phyloP scores from a whole-genome alignment of 2,888 invertebrate genomes.

The Polydesmus complanatus region DNA sequence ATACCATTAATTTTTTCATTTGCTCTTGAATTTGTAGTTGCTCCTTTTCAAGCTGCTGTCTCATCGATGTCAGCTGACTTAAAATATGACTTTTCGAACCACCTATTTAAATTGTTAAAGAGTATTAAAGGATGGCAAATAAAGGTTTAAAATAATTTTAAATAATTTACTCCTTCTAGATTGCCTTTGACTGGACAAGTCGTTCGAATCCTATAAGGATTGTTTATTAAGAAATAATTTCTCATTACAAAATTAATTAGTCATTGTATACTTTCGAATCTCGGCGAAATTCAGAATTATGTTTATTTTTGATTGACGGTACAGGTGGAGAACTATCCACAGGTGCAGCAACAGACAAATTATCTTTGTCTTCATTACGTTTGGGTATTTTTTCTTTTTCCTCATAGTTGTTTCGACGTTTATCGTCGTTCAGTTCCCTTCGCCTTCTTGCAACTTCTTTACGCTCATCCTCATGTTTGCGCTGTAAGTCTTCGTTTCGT shows the following conservation, averaged over 20 bases:
- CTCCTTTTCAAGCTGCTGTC: conserved; percentile 16
- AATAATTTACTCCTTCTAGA: no score
- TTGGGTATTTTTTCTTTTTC: not conserved
- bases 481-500: conserved; percentile 12
- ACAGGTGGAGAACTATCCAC: not conserved
- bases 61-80: conserved; percentile 15
- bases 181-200: no score
- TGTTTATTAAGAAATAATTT: not conserved
- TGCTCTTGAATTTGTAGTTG: conserved; percentile 15
- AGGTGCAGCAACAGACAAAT: not conserved
- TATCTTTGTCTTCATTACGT: not conserved
- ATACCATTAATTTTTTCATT: conserved; percentile 8
- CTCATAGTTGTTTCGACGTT: conserved; percentile 3
- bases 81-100: conserved; percentile 12
- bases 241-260: not conserved
- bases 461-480: conserved; percentile 8
- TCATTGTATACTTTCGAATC: not conserved
- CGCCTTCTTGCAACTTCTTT: conserved; percentile 3
- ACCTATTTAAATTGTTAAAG: not conserved
- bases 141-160: no score
- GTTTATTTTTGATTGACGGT: not conserved
- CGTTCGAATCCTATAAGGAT: no score
- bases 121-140: no score
- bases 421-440: not conserved
- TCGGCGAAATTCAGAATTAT: not conserved